Conservation (phyloP, 2,797 vertebrate genomes). For the Hippocampus kuda region DNA sequence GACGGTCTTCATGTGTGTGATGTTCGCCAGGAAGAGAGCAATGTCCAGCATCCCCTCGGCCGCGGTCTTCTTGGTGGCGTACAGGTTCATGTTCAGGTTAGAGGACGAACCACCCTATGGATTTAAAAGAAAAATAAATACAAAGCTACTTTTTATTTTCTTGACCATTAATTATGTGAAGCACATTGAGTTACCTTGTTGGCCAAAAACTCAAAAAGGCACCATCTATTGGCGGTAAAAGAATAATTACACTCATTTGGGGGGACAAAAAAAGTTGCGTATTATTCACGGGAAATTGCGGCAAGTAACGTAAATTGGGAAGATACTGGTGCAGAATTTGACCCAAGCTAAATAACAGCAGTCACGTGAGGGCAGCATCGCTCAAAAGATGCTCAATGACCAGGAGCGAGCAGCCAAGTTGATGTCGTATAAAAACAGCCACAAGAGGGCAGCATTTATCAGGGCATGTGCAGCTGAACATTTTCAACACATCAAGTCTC, state of each 20-base stretch:
- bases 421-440: not conserved
- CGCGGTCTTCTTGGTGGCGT: conserved; percentile 87
- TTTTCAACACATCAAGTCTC: not conserved
- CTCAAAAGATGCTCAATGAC: not conserved
- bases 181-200: not conserved
- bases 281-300: too few species aligned
- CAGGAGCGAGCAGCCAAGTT: not conserved
- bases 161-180: not conserved
- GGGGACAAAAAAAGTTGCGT: too few species aligned
- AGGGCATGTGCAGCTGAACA: not conserved
- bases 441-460: conserved; percentile 23
- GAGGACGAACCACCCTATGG: conserved; percentile 40
- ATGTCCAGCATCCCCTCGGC: conserved; percentile 89
- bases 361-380: not conserved
- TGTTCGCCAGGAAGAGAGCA: conserved; percentile 85
- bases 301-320: not conserved
- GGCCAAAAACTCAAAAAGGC: not conserved
- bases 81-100: conserved; percentile 80
- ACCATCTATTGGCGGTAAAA: not conserved
- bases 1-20: conserved; percentile 81
- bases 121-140: not conserved
- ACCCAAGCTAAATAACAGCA: not conserved
- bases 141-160: not conserved
- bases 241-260: not conserved
- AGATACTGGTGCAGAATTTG: not conserved